A percentile compares a stretch with the other conserved stretches of the same genome.
Evolutionary conservation across 1,140 invertebrate species (phyloP).

Genomic region (Neoseiulus cucumeris): DNA sequence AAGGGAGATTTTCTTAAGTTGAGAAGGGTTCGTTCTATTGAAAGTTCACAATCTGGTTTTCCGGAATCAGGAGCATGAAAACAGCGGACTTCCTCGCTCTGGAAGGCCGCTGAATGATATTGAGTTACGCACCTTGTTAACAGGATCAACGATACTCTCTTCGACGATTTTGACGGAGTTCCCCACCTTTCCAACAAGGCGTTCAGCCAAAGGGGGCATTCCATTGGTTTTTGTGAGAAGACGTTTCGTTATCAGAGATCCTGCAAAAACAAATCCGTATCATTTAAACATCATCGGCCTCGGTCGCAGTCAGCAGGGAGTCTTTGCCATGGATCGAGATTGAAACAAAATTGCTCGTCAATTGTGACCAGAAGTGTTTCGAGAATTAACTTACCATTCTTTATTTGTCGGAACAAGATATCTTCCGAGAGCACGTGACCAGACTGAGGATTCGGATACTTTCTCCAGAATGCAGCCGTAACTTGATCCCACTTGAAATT

Average conservation of each 20-base stretch:
- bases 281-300: not conserved
- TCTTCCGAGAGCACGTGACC: not conserved
- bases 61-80: not conserved
- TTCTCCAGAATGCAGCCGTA: not conserved
- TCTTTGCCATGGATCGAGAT: not conserved
- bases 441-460: not conserved
- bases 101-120: not conserved
- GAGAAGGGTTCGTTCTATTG: not conserved
- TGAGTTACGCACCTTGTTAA: not conserved
- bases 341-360: not conserved
- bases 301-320: not conserved
- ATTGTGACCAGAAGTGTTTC: not conserved
- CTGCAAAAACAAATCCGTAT: not conserved
- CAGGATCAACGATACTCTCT: not conserved
- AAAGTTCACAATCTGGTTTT: not conserved
- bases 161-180: not conserved
- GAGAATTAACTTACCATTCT: not conserved
- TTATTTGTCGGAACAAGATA: not conserved
- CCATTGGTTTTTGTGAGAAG: not conserved
- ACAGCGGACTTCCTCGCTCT: not conserved
- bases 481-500: constrained; percentile 1
- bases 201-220: not conserved
- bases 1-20: not conserved
- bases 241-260: constrained; percentile 1
- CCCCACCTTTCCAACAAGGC: not conserved